Evolutionary conservation across 2,113 vertebrate genomes (phyloP).

Genomic region (Mobula hypostoma): DNA sequence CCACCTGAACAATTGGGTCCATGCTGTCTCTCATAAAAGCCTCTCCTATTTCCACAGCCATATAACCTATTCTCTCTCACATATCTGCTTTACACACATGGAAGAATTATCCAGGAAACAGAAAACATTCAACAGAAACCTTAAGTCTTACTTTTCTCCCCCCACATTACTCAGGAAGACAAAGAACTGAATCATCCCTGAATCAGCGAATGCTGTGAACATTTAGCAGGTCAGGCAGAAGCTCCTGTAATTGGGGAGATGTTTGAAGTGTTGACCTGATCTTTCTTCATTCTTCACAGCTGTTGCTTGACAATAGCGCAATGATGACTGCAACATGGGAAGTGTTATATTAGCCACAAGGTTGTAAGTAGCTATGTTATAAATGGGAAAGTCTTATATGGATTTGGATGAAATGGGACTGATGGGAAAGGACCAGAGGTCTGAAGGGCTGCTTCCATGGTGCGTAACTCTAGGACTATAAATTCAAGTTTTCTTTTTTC

Average conservation of each 20-base stretch:
- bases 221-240: background rate
- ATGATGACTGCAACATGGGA: background rate
- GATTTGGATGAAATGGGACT: too few species aligned
- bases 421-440: too few species aligned
- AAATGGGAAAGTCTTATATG: too few species aligned
- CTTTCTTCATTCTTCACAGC: background rate
- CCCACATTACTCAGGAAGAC: background rate
- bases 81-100: background rate
- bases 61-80: too few species aligned
- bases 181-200: background rate
- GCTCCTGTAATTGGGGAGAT: background rate
- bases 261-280: background rate
- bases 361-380: background rate
- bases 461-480: too few species aligned
- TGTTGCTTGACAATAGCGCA: background rate
- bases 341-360: background rate
- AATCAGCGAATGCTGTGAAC: background rate
- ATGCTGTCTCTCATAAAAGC: too few species aligned
- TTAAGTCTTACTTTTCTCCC: background rate
- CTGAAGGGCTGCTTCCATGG: too few species aligned
- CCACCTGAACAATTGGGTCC: too few species aligned
- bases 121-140: background rate
- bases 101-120: background rate
- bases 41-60: too few species aligned
- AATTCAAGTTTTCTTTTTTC: background rate